Base-by-base conservation (phyloP, 2,888 invertebrate species). In the Entomobrya multifasciata region DNA sequence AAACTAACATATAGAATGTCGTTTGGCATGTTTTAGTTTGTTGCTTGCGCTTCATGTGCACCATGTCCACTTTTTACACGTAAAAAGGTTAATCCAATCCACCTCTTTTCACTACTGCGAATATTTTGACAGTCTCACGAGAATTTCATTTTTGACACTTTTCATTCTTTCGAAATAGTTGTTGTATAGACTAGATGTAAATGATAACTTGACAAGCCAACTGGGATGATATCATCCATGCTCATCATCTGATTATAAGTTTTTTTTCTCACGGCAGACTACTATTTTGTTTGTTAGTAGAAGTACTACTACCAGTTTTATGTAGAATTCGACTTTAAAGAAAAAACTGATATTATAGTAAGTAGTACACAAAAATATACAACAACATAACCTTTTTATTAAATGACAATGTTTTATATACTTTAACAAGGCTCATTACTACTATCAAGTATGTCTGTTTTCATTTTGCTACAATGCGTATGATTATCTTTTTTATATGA, bases 241-340 rank as follows among this genome's bases (percentile, higher is more conserved):
- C 25, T 25, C 72, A 49, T 72, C 72, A 72, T 47, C 49, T 27
- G 49, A 65, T 30, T 27, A 47, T 72, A n/a, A 49, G n/a, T 47
- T 25, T 49, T 41, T 72, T 72, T 72, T 72, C 72, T 72, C 72
- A 72, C 72, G n/a, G 49, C n/a, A n/a, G n/a, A 41, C 62, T 65
- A 41, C 27, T 70, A n/a, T 13, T 36, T n/a, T n/a, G 13, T 5
- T 62, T 62, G 27, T 30, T 13, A 6, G 25, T 60, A n/a, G n/a
- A n/a, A 11, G 30, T 41, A 65, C 36, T 65, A 5, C 65, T 20
- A 65, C n/a, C 41, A 41, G 65, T 47, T 47, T 49, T 49, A 72
- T 11, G 41, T n/a, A 67, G 36, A 36, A 67, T 36, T 25, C 20
- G 5, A n/a, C 72, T 27, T 72, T 8, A 13, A 15, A 49, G 27